These are phyloP conservation scores for Podargus strigoides DNA, from an alignment of 2,797 vertebrate species.

Conservation along the genomic window DNA sequence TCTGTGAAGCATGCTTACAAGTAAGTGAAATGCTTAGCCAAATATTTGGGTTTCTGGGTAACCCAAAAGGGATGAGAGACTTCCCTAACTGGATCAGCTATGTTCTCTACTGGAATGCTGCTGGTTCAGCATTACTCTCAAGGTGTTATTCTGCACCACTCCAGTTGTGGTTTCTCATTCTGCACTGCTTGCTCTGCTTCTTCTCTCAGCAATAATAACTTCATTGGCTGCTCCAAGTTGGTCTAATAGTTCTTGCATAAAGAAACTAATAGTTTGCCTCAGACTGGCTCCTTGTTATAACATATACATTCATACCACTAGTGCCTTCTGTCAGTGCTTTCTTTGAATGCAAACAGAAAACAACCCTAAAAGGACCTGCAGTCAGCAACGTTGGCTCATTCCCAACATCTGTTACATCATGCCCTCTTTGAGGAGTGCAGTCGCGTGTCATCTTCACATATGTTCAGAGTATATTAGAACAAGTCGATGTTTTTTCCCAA, in stretches of 20 bases:
- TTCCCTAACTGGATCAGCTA: not conserved
- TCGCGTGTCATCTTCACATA: not conserved
- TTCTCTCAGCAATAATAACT: not conserved
- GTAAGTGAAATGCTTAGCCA: not conserved
- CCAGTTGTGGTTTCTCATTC: not conserved
- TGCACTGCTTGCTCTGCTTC: not conserved
- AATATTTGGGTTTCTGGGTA: not conserved
- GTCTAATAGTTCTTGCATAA: not conserved
- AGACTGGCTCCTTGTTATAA: not conserved
- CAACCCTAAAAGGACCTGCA: constrained; percentile 11
- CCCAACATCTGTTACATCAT: not conserved
- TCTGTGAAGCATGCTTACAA: not conserved
- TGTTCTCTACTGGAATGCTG: not conserved
- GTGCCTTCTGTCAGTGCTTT: not conserved
- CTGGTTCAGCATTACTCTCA: not conserved
- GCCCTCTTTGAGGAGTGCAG: not conserved
- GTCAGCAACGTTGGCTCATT: not conserved
- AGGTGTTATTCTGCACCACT: not conserved
- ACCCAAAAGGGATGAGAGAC: not conserved
- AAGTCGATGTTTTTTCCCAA: not conserved
- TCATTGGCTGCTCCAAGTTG: not conserved
- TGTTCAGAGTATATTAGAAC: not conserved
- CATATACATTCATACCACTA: not conserved
- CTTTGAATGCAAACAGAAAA: not conserved
- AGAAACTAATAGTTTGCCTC: not conserved